phyloP scores from a whole-genome alignment of 2,113 vertebrate genomes.

The Pitta sordida region DNA sequence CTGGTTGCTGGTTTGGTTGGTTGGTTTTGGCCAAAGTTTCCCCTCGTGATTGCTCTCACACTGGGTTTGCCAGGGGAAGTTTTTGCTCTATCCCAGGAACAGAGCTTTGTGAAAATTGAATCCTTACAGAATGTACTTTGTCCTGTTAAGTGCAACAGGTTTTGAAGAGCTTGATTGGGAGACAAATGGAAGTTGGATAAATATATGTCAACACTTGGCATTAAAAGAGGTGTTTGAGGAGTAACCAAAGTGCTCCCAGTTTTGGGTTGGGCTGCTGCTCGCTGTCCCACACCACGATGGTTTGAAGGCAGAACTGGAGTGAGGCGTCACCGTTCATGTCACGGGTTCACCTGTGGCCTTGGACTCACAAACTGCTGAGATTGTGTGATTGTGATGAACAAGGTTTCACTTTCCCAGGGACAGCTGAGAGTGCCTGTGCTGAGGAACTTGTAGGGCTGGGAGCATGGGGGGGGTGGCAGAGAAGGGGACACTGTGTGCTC shows the following conservation, averaged over 20 bases:
- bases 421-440: not conserved
- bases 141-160: too few relatives aligned
- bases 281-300: rapidly evolving
- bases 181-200: too few relatives aligned
- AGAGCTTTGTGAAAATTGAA: too few relatives aligned
- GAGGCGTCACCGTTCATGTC: rapidly evolving
- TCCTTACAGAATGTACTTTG: too few relatives aligned
- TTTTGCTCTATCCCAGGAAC: too few relatives aligned
- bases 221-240: too few relatives aligned
- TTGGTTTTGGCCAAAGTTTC: too few relatives aligned
- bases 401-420: not conserved
- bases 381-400: rapidly evolving
- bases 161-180: too few relatives aligned
- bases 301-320: not conserved
- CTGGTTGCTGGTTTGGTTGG: too few relatives aligned
- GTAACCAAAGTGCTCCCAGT: not conserved
- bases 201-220: too few relatives aligned
- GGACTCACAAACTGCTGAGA: rapidly evolving
- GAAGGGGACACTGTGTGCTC: rapidly evolving
- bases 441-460: not conserved
- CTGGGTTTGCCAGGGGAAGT: too few relatives aligned
- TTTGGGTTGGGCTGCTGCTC: rapidly evolving
- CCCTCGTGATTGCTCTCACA: too few relatives aligned
- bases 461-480: not conserved
- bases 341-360: rapidly evolving